phyloP scores from a whole-genome alignment of 2,888 invertebrate species.

The Epinotia bilunana region DNA sequence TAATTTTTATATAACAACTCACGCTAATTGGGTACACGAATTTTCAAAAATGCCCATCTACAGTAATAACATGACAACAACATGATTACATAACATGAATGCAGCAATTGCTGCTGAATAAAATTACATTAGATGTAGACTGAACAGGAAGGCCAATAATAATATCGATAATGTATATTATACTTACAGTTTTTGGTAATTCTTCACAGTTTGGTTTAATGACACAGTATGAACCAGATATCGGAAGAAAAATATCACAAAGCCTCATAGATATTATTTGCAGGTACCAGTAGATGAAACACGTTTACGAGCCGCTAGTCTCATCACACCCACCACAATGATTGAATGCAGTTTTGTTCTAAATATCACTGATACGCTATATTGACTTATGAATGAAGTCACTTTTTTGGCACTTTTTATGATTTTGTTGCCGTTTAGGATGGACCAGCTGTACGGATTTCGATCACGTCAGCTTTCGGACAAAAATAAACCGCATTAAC shows the following conservation, averaged over 20 bases:
- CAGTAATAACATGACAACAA: not conserved
- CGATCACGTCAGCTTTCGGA: too few species aligned
- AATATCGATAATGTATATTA: not conserved
- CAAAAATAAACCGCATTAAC: too few species aligned
- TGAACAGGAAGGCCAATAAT: not conserved
- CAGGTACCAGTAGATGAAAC: conserved; percentile 87
- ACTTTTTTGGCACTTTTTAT: conserved; percentile 71
- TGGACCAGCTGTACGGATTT: too few species aligned
- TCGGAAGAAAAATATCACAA: conserved; percentile 94
- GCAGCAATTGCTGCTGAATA: too few species aligned
- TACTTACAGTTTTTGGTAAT: conserved; percentile 49
- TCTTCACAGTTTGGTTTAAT: conserved; percentile 92
- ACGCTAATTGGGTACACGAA: too few species aligned
- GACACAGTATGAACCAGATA: conserved; percentile 93
- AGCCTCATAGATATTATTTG: conserved; percentile 95
- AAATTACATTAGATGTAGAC: too few species aligned
- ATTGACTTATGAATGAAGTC: conserved; percentile 32
- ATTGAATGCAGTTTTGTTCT: conserved; percentile 46
- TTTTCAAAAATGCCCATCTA: too few species aligned
- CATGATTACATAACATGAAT: not conserved
- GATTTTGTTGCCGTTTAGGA: conserved; percentile 69
- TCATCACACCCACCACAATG: conserved; percentile 69
- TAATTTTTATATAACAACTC: too few species aligned
- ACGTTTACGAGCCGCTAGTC: conserved; percentile 72
- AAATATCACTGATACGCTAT: conserved; percentile 31